Percentiles rank a stretch among this genome's conserved stretches.
phyloP scores from a whole-genome alignment of 1,140 invertebrate species.

The Lordiphosa clarofinis region DNA sequence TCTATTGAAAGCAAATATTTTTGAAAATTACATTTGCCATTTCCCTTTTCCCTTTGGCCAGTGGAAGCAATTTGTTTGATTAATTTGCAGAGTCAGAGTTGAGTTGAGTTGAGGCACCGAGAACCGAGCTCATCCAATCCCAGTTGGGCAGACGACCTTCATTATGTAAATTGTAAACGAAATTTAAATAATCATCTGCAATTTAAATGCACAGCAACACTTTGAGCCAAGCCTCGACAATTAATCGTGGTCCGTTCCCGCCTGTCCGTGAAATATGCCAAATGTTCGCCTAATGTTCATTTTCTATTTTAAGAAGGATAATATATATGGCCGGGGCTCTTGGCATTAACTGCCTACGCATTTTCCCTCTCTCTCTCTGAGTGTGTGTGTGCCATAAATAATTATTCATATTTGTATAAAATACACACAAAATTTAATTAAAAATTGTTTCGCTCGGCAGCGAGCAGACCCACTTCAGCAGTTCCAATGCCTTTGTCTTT shows the following conservation, averaged over 20 bases:
- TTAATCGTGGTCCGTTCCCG: conserved; percentile 50
- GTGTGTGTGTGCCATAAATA: conserved; percentile 57
- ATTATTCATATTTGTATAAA: conserved; percentile 78
- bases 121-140: background rate
- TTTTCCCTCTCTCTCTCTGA: conserved; percentile 12
- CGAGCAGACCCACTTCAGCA: conserved; percentile 12
- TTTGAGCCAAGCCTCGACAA: conserved; percentile 57
- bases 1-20: conserved; percentile 74
- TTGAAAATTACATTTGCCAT: conserved; percentile 63
- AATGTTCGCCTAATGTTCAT: conserved; percentile 70
- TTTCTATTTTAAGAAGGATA: conserved; percentile 70
- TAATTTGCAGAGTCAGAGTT: conserved; percentile 46
- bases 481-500: conserved; percentile 18
- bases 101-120: background rate
- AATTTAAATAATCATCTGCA: conserved; percentile 78
- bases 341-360: conserved; percentile 64
- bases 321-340: conserved; percentile 50
- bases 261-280: conserved; percentile 62
- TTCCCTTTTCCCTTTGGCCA: conserved; percentile 28
- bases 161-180: conserved; percentile 77
- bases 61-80: conserved; percentile 74
- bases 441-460: conserved; percentile 65
- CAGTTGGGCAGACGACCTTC: conserved; percentile 47
- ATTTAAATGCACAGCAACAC: conserved; percentile 76
- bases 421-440: conserved; percentile 77